phyloP scores from a whole-genome alignment of 1,140 invertebrate species.

The Aphis gossypii region DNA sequence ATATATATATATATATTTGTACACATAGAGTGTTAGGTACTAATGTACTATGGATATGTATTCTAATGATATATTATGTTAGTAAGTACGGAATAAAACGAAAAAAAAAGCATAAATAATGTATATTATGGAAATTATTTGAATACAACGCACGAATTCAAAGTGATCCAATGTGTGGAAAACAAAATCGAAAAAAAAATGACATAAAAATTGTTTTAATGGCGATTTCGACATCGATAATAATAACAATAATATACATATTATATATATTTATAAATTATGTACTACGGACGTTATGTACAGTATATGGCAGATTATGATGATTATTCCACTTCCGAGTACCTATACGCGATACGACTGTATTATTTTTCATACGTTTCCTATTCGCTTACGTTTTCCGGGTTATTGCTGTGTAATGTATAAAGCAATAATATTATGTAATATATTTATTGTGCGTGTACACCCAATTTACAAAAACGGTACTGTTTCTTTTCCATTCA shows the following conservation, averaged over 20 bases:
- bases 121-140: not conserved
- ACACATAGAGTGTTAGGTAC: not conserved
- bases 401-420: not conserved
- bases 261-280: not conserved
- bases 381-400: not conserved
- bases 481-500: not conserved
- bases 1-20: not conserved
- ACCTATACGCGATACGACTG: not conserved
- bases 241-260: not conserved
- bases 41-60: not conserved
- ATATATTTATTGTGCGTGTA: not conserved
- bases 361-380: not conserved
- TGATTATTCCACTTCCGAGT: not conserved
- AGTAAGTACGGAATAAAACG: not conserved
- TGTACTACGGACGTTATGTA: not conserved
- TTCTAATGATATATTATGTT: not conserved
- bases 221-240: not conserved
- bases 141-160: not conserved
- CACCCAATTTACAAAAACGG: not conserved
- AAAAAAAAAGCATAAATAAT: not conserved
- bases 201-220: slow-evolving; percentile 11
- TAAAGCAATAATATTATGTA: not conserved
- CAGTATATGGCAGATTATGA: not conserved
- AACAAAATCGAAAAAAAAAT: not conserved
- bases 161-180: not conserved